phyloP scores from a whole-genome alignment of 1,140 invertebrate genomes.

The Drosophila quadrilineata region DNA sequence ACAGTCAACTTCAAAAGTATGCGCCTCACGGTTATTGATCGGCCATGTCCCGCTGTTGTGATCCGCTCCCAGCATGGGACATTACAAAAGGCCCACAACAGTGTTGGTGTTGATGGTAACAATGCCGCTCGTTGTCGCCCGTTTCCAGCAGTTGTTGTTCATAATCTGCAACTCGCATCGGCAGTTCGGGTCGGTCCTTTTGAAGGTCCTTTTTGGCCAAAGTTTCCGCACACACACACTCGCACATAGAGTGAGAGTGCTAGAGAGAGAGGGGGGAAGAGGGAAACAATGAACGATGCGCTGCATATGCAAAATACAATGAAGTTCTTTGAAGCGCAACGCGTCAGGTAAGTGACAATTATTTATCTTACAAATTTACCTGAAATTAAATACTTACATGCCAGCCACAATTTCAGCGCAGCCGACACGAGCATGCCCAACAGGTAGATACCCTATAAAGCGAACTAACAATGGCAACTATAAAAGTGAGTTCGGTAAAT shows the following conservation, averaged over 20 bases:
- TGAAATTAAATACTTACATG: conserved; percentile 74
- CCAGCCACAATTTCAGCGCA: neutral
- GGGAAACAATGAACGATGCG: conserved; percentile 11
- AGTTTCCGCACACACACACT: conserved; percentile 54
- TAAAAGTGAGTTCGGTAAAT: too few species aligned
- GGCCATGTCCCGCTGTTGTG: conserved; percentile 70
- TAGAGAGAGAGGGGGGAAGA: too few species aligned
- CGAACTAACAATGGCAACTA: too few species aligned
- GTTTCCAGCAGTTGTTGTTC: conserved; percentile 12
- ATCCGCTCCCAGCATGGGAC: conserved; percentile 61
- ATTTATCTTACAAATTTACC: conserved; percentile 80
- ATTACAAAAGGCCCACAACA: conserved; percentile 16
- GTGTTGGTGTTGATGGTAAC: conserved; percentile 33
- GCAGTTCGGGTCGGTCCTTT: conserved; percentile 51
- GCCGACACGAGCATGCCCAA: neutral
- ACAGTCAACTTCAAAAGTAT: conserved; percentile 36
- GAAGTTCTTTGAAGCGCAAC: conserved; percentile 76
- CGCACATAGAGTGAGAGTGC: too few species aligned
- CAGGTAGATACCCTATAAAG: conserved; percentile 17
- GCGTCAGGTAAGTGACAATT: conserved; percentile 74
- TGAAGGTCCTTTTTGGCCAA: conserved; percentile 77
- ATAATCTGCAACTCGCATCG: conserved; percentile 50
- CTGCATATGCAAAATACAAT: conserved; percentile 73
- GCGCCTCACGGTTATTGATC: conserved; percentile 66
- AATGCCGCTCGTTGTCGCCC: conserved; percentile 58